Evolutionary conservation across 2,888 invertebrate genomes (phyloP).

Genomic region (Pyrrhia umbra): DNA sequence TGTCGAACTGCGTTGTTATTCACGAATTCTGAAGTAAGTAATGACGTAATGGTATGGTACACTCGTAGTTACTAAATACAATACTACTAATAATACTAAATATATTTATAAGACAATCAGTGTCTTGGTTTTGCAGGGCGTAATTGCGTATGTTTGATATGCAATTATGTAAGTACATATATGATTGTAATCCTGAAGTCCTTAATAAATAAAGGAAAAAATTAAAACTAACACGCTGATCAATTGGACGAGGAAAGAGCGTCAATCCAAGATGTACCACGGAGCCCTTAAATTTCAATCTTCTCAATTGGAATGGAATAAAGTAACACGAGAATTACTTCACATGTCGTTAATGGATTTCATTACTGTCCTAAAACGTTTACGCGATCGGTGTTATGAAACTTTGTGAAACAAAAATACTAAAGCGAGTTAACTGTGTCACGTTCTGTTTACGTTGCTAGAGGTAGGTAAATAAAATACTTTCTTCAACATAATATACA

Average conservation of each 20-base stretch:
- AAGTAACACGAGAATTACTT: constrained; percentile 24
- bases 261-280: background rate
- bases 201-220: no score
- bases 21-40: constrained; percentile 19
- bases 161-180: no score
- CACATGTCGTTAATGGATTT: constrained; percentile 30
- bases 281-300: constrained; percentile 7
- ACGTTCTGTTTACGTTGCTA: constrained; percentile 39
- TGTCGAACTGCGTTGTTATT: constrained; percentile 26
- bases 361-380: constrained; percentile 35
- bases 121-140: background rate
- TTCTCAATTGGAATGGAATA: constrained; percentile 25
- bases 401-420: constrained; percentile 39
- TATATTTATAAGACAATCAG: background rate
- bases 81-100: no score
- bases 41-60: background rate
- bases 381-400: constrained; percentile 38
- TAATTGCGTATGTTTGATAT: no score
- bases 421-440: constrained; percentile 16
- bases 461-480: constrained; percentile 12
- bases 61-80: no score
- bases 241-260: no score
- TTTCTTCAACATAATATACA: constrained; percentile 28
- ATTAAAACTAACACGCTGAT: no score
- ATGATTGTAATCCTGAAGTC: background rate